These are phyloP conservation scores for Macquaria ambigua DNA, from an alignment of 2,113 vertebrate species.

Conservation along the genomic window DNA sequence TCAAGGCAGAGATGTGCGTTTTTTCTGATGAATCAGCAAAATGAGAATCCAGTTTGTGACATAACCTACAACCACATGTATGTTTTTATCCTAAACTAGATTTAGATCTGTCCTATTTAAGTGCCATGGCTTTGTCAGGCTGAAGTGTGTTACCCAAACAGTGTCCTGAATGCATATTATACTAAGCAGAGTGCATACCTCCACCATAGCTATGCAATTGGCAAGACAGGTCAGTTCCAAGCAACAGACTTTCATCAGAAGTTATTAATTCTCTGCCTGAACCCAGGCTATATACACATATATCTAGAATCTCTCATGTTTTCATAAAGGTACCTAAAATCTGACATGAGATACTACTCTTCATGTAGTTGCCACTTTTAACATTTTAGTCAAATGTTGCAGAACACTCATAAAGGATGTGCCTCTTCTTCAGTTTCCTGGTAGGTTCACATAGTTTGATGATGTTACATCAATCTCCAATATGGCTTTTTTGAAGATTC, in stretches of 20 bases:
- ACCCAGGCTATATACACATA: neutral
- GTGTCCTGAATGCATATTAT: neutral
- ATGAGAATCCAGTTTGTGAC: neutral
- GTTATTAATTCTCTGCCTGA: neutral
- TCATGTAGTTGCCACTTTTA: neutral
- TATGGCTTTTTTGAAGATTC: too few species aligned
- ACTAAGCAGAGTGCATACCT: neutral
- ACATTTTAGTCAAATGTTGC: neutral
- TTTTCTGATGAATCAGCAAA: slow-evolving; percentile 1
- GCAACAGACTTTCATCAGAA: neutral
- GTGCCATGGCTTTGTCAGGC: neutral
- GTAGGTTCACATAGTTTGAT: neutral
- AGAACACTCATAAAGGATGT: too few species aligned
- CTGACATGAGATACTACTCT: neutral
- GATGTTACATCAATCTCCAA: too few species aligned
- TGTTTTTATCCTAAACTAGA: neutral
- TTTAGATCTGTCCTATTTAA: neutral
- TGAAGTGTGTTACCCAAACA: neutral
- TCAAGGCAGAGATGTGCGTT: neutral
- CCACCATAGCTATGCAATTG: neutral
- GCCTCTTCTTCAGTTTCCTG: neutral
- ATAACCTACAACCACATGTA: neutral
- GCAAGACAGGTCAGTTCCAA: neutral
- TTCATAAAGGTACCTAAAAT: neutral
- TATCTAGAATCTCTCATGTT: neutral